Evolutionary conservation across 2,888 invertebrate species (phyloP).

Genomic region (Andrena bucephala): DNA sequence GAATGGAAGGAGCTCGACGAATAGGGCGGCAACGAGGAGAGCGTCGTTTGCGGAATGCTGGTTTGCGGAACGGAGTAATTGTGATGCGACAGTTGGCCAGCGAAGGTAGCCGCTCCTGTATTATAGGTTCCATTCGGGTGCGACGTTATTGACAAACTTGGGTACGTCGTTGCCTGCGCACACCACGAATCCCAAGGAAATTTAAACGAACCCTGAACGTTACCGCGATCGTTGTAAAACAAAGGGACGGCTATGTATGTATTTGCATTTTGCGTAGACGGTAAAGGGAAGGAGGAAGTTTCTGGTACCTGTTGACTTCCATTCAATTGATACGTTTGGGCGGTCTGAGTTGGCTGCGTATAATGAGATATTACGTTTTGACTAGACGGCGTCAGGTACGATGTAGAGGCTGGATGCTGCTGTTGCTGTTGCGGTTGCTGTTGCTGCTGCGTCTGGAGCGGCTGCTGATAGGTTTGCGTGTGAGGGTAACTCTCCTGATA

Average conservation of each 20-base stretch:
- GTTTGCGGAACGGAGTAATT: constrained; percentile 80
- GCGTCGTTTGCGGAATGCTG: constrained; percentile 78
- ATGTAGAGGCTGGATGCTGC: constrained; percentile 79
- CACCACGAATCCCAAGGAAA: background rate
- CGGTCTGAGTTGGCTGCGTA: constrained; percentile 79
- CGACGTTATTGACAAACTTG: constrained; percentile 80
- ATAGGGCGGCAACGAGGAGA: constrained; percentile 80
- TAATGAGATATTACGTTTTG: constrained; percentile 82
- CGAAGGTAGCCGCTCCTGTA: constrained; percentile 78
- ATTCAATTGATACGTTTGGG: constrained; percentile 81
- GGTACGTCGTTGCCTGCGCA: constrained; percentile 80
- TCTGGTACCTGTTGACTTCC: constrained; percentile 81
- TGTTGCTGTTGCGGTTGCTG: constrained; percentile 81
- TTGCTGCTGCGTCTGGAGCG: constrained; percentile 79
- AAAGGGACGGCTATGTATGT: no score
- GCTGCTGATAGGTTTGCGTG: constrained; percentile 86
- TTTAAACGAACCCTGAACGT: no score
- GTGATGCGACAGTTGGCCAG: constrained; percentile 79
- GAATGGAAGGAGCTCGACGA: constrained; percentile 81
- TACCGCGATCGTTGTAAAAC: background rate
- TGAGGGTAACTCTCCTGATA: constrained; percentile 85
- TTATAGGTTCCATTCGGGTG: constrained; percentile 82
- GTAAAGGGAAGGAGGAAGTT: no score
- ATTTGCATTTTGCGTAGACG: no score
- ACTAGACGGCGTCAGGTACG: constrained; percentile 80